Base-by-base conservation (phyloP, 2,113 vertebrate genomes). In the Apodemus speciosus region DNA sequence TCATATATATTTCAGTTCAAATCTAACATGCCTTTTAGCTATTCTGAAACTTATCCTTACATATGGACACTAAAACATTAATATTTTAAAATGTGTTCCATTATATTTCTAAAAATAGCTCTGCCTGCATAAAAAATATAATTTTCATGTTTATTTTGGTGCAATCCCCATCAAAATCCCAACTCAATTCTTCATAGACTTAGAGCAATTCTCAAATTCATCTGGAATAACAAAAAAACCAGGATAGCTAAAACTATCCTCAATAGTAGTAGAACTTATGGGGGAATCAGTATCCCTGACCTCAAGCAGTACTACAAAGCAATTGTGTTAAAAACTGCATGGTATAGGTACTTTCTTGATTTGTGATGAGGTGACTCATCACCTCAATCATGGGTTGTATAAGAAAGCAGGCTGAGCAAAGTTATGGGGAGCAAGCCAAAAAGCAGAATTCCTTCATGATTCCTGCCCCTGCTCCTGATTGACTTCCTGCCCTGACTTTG, bases 131-230 rank as follows among this genome's bases (percentile, higher is more conserved):
- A 96, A 62, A 56, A 60, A 91, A 25, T 84, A 97, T 96, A 92
- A 56, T 95, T 93, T 66, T 75, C 93, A 62, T 94, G 60, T 85
- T 97, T 93, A 88, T 88, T 91, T 97, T 97, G 89, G 1, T 73
- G 92, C 73, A 95, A n/a, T n/a, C n/a, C n/a, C n/a, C n/a, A n/a
- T n/a, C n/a, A n/a, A n/a, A n/a, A n/a, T n/a, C n/a, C n/a, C n/a
- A n/a, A n/a, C n/a, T n/a, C n/a, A n/a, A n/a, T n/a, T n/a, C n/a
- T n/a, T n/a, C n/a, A n/a, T n/a, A n/a, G n/a, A n/a, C n/a, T n/a
- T n/a, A n/a, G n/a, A n/a, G n/a, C n/a, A n/a, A n/a, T n/a, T n/a
- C n/a, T n/a, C n/a, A n/a, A n/a, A n/a, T n/a, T n/a, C n/a, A n/a
- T n/a, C n/a, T n/a, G n/a, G n/a, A n/a, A n/a, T n/a, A n/a, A n/a